Evolutionary conservation across 1,140 invertebrate genomes (phyloP), one percentile per base, ranked within the genome.

Genomic region (Limonius californicus): DNA sequence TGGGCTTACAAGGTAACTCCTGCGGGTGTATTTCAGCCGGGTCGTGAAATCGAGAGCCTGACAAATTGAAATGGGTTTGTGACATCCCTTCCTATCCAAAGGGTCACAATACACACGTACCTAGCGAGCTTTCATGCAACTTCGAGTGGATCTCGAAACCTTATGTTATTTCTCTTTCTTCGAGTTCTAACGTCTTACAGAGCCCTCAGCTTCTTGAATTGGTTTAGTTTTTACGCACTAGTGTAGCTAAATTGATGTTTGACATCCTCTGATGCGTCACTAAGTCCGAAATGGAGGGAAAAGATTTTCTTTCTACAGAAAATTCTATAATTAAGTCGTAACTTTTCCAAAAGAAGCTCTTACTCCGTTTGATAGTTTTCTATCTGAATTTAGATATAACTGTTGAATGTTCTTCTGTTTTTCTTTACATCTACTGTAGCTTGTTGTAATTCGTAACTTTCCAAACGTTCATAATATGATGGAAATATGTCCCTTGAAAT

Each of bases 51-150:
- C 54, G 61, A 62, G 59, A 63, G 54, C 20, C 57, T 66, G 62
- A 66, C 66, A 68, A 68, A 68, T 68, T 68, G 66, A 68, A 65
- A 68, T 63, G 66, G 58, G 57, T 63, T 54, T 61, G 62, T 62
- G 63, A 62, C 59, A 59, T 59, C 64, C 57, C 32, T 47, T 27
- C 20, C 45, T 45, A 59, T 59, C 21, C 57, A 45, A 59, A 50
- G 42, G 57, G 39, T 50, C 35, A 27, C 57, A 58, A 43, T 45
- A 45, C 23, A 1, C 42, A 20, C 42, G 16, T 50, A 50, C 45
- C 45, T 50, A 50, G 7, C 7, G 45, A 18, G 45, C 45, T 50
- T 50, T 50, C 45, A 50, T 21, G 45, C 6, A 16, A 50, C 45
- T 50, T 50, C 45, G 16, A 21, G 14, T 21, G 45, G 14, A 50